Evolutionary conservation across 2,797 vertebrate genomes (phyloP), one percentile per base, ranked within the genome.

Genomic region (Enteromius unitaeniatus): DNA sequence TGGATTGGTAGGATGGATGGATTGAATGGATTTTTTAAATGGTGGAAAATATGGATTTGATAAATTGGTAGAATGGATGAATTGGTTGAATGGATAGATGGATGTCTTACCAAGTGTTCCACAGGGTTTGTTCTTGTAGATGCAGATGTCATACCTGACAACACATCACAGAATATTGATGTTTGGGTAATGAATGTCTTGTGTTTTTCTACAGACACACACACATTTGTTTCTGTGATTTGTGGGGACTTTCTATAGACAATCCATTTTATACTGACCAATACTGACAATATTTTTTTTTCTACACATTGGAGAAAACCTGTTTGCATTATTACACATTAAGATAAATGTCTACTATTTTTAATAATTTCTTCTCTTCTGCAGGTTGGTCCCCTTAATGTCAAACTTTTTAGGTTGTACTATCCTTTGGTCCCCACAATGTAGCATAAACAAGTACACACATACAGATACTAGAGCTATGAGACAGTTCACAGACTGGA

Each of bases 91-190:
- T 68, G 13, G 14, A 68, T 51, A 4, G 62, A 68, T 67, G 3
- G 13, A 14, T 72, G 9, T 89, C 93, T 53, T 97, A 99, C 98
- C 98, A 93, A 99, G 90, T 0, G 98, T 99, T 92, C 98, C 98
- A 28, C 98, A 99, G 0, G 98, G 98, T 88, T 99, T 99, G 91
- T 99, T 99, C 95, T 99, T 99, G 92, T 99, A 99, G 93, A 99
- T 99, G 95, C 98, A 99, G 88, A 99, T 99, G 94, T 99, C 98
- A 0, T 99, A 99, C 91, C 97, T 98, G 89, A 28, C 80, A 86
- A 89, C 1, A 79, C 26, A 74, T 86, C 80, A 88, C 11, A 78
- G 19, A 34, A 68, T n/a, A 76, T 17, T 81, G 62, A 19, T 9
- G 14, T 74, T 37, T 31, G 15, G 9, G 21, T 51, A 26, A 70